A percentile compares a stretch with the other conserved stretches of the same genome.
Evolutionary conservation across 2,113 vertebrate species (phyloP).

Genomic region (Toxostoma redivivum): DNA sequence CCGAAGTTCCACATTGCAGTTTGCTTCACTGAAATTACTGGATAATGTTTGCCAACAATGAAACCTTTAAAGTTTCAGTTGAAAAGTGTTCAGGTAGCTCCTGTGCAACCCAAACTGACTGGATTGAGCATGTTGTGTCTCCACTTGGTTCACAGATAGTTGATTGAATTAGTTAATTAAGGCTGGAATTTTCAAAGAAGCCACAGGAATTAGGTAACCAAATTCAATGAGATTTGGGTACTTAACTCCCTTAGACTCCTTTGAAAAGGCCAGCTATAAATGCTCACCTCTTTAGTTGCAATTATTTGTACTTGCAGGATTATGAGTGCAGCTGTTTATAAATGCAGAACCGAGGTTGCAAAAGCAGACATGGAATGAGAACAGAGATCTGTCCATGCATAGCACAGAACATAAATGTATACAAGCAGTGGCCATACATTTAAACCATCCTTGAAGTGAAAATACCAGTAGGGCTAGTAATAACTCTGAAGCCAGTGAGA

Average conservation of each 20-base stretch:
- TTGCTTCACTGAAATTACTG: not conserved
- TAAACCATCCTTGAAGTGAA: conserved; percentile 20
- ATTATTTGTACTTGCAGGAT: conserved; percentile 31
- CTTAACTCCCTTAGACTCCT: conserved; percentile 13
- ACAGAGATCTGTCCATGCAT: conserved; percentile 31
- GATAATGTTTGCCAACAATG: not conserved
- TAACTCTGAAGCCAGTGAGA: not conserved
- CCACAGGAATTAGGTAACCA: conserved; percentile 55
- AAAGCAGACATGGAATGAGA: conserved; percentile 50
- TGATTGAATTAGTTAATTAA: conserved; percentile 44
- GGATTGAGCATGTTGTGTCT: not conserved
- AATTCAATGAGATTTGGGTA: conserved; percentile 27
- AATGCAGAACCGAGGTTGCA: conserved; percentile 22
- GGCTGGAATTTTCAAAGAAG: conserved; percentile 50
- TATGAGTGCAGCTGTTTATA: conserved; percentile 33
- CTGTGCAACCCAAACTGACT: not conserved
- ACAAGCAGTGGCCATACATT: conserved; percentile 4
- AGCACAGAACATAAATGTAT: not conserved
- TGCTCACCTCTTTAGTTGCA: conserved; percentile 1
- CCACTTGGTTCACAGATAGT: not conserved
- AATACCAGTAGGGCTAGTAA: conserved; percentile 41
- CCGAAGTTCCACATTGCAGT: not conserved
- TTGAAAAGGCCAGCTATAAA: conserved; percentile 47
- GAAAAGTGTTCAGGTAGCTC: not conserved
- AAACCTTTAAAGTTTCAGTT: not conserved